phyloP scores from a whole-genome alignment of 2,113 vertebrate genomes.

The Sinocyclocheilus anophthalmus region DNA sequence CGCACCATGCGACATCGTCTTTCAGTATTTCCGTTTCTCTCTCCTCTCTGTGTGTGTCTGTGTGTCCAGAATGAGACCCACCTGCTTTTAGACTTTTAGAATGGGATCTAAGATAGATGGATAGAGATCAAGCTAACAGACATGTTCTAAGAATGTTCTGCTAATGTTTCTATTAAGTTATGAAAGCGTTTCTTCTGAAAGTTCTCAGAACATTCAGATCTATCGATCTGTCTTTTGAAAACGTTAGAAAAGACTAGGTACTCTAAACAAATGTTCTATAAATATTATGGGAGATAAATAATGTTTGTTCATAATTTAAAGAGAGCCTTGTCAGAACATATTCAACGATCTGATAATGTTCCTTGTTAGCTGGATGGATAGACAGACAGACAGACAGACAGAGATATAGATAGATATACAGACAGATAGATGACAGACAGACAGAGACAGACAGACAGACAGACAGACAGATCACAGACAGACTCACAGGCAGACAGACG shows the following conservation, averaged over 20 bases:
- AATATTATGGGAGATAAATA: not conserved
- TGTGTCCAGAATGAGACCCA: not conserved
- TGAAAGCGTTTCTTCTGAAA: not conserved
- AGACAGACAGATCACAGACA: too few species aligned
- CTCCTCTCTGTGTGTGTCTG: not conserved
- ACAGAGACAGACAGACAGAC: too few species aligned
- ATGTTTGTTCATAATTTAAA: not conserved
- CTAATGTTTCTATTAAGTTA: not conserved
- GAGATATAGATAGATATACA: too few species aligned
- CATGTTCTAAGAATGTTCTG: not conserved
- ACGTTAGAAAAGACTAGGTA: not conserved
- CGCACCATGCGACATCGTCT: conserved; percentile 34
- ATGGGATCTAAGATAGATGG: not conserved
- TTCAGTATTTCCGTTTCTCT: conserved; percentile 57
- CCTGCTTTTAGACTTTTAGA: not conserved
- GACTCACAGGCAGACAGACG: too few species aligned
- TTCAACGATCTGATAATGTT: not conserved
- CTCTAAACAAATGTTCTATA: not conserved
- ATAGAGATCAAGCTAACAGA: too few species aligned
- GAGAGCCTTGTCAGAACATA: not conserved
- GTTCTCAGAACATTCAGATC: too few species aligned
- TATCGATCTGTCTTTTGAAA: not conserved
- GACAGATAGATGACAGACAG: too few species aligned
- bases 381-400: too few species aligned
- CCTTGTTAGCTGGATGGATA: not conserved